A percentile compares a stretch with the other conserved stretches of the same genome.
Conservation (phyloP, 2,888 invertebrate genomes). For the Lasiommata megera region DNA sequence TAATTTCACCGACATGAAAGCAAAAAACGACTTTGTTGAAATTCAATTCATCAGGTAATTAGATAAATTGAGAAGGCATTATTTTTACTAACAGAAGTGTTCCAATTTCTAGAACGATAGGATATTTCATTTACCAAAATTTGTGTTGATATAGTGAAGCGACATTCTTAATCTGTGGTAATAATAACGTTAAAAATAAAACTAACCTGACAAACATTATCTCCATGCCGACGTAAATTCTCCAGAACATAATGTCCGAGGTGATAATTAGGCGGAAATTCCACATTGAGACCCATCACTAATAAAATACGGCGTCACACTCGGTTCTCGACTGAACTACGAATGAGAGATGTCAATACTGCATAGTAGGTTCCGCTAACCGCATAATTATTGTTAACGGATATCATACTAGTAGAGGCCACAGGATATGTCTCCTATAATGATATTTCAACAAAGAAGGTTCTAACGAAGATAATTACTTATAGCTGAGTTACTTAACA, state of each 20-base stretch:
- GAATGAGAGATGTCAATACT: not conserved
- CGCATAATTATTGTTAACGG: not conserved
- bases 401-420: not conserved
- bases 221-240: constrained; percentile 32
- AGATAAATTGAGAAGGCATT: too few species aligned
- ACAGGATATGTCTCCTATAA: not conserved
- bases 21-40: too few species aligned
- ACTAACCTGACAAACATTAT: constrained; percentile 29
- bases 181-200: not conserved
- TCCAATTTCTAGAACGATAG: too few species aligned
- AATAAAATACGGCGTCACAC: not conserved
- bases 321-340: not conserved
- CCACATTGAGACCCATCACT: not conserved
- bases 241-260: constrained; percentile 48
- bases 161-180: not conserved
- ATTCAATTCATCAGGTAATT: too few species aligned
- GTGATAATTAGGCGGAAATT: constrained; percentile 35
- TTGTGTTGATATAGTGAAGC: not conserved
- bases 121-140: too few species aligned
- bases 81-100: too few species aligned
- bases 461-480: too few species aligned
- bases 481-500: too few species aligned
- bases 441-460: too few species aligned
- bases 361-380: not conserved
- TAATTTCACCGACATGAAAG: too few species aligned